Percentiles rank a stretch among this genome's conserved stretches.
phyloP scores from a whole-genome alignment of 1,140 invertebrate species.

The Drosophila tsacasi region DNA sequence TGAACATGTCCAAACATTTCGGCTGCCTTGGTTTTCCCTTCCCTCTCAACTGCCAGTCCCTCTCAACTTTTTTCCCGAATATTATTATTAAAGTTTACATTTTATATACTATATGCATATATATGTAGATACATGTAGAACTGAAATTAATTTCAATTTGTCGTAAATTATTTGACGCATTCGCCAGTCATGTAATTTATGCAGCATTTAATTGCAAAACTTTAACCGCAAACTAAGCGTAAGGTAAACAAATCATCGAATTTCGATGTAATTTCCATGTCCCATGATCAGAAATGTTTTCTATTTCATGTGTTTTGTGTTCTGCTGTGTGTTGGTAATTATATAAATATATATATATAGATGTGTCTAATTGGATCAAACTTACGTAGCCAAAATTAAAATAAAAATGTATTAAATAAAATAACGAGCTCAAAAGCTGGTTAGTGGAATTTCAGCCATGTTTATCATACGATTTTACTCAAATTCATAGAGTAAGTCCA shows the following conservation, averaged over 20 bases:
- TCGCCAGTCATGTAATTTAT: constrained; percentile 45
- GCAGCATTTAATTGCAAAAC: constrained; percentile 66
- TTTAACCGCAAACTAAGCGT: constrained; percentile 49
- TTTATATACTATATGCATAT: constrained; percentile 6
- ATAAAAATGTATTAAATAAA: neutral
- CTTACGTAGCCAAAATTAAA: neutral
- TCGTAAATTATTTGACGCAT: constrained; percentile 40
- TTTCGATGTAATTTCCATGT: constrained; percentile 30
- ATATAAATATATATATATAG: constrained; percentile 2
- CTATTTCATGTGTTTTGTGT: neutral
- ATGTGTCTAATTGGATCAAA: neutral
- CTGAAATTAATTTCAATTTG: constrained; percentile 49
- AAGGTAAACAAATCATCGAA: constrained; percentile 48
- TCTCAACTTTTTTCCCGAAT: constrained; percentile 13
- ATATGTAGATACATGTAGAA: neutral
- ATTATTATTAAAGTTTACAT: constrained; percentile 36
- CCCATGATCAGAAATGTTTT: constrained; percentile 16
- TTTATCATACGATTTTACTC: neutral
- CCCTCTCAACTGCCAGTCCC: too few species aligned
- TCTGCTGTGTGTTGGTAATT: neutral
- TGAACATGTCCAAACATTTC: constrained; percentile 11
- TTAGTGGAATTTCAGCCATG: neutral
- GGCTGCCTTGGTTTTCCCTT: neutral
- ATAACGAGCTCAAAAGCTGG: neutral
- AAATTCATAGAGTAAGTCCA: neutral